Conservation (phyloP, 2,888 invertebrate genomes). For the Agriopis marginaria region DNA sequence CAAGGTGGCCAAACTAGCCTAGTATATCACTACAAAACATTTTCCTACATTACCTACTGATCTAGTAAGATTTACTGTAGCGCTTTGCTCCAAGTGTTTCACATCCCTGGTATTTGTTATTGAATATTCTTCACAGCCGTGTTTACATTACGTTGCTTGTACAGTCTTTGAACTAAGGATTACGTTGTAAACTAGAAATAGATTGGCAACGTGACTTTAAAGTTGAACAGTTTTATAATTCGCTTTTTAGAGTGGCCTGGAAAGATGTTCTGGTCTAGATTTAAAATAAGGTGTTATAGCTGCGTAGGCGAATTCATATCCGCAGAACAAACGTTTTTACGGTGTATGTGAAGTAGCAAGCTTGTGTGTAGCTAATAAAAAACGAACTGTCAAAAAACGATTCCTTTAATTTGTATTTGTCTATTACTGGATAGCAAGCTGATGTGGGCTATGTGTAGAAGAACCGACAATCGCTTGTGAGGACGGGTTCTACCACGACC, state of each 20-base stretch:
- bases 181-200: constrained; percentile 25
- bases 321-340: not conserved
- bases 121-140: constrained; percentile 40
- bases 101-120: constrained; percentile 38
- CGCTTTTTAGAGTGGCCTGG: not conserved
- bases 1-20: too few species aligned
- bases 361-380: too few species aligned
- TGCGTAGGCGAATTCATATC: constrained; percentile 1
- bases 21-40: too few species aligned
- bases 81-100: constrained; percentile 32
- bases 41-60: not conserved
- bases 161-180: constrained; percentile 35
- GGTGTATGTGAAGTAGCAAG: too few species aligned
- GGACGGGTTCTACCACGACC: too few species aligned
- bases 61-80: not conserved
- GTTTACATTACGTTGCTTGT: constrained; percentile 36
- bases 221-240: constrained; percentile 9
- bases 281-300: constrained; percentile 9
- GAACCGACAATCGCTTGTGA: too few species aligned
- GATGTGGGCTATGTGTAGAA: too few species aligned
- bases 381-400: too few species aligned
- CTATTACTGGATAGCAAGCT: too few species aligned
- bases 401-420: too few species aligned
- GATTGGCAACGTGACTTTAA: constrained; percentile 23
- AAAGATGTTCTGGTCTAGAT: constrained; percentile 18